Evolutionary conservation across 2,888 invertebrate genomes (phyloP), one percentile per base, ranked within the genome.

Genomic region (Troglohyphantes excavatus): DNA sequence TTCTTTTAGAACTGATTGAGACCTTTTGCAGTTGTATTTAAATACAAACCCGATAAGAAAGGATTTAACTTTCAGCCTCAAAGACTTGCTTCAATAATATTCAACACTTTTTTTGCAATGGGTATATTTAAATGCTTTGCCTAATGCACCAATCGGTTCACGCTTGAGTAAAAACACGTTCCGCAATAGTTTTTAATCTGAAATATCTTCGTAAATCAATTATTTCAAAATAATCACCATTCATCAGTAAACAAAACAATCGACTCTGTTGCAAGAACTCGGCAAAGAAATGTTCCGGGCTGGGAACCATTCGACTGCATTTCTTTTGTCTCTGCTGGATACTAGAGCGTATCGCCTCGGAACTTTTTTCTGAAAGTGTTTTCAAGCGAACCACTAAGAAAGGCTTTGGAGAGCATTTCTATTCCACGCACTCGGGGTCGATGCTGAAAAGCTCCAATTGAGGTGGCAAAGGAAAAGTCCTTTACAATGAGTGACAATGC

Each of bases 321-420:
- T 81, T 43, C 26, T 68, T 72, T 82, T 61, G 61, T 78, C 61
- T 63, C 61, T n/a, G 39, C 33, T 13, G 61, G 39, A 53, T 53
- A 72, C 26, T 53, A 17, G 61, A 73, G 27, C 72, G 72, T 83
- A 43, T 43, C 83, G 63, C 65, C 39, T 73, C 61, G 43, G 73
- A 83, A 39, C 83, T 72, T 63, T 43, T 43, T 72, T 83, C 61
- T 83, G 83, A 83, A 83, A 83, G 83, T 83, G 73, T 73, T 65
- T 73, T 73, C 61, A 73, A 73, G 73, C 72, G 39, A 83, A 83
- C 63, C 81, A 59, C 53, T 21, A 46, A 67, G 46, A 79, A 68
- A 81, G 43, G 33, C 26, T 72, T 39, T n/a, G 26, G 33, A 67
- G 29, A 46, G 11, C 53, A 46, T 68, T 67, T 46, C 67, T 39